Base-by-base conservation (phyloP, 64 coral and sea anemone species). In the Actinia equina region DNA sequence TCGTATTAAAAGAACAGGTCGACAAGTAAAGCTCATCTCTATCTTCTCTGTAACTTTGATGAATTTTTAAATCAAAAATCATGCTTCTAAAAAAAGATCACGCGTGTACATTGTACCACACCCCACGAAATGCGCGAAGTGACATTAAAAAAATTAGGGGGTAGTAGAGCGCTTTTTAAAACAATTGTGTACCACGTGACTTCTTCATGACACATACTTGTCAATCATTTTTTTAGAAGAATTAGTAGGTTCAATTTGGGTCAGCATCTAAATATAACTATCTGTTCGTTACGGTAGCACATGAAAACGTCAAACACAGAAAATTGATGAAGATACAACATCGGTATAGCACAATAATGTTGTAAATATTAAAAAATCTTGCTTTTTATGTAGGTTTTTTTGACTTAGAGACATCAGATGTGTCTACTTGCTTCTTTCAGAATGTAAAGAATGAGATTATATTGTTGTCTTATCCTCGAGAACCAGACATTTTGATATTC, bases 381-480 rank as follows among this genome's bases (percentile, higher is more conserved):
- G 3, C 19, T 9, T 65, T 5, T 7, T 23, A 20, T 65, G 6
- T 65, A 65, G 19, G 30, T 23, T 65, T 65, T 65, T 5, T 10
- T 20, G 22, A 7, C 7, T 65, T 65, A 65, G 4, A 65, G n/a
- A n/a, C 62, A 23, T 65, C 62, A 65, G 62, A 65, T 65, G 62
- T 16, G 62, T 23, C n/a, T 65, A 6, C 62, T 65, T 23, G 7
- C 62, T 20, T 65, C 23, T 23, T 65, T 7, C 62, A n/a, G 62
- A 20, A 65, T 65, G 62, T 65, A 65, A 65, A 65, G 62, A 65
- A 65, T 65, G 62, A 65, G 62, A 65, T 65, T 65, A 65, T 6
- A 20, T 23, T 65, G 62, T 65, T 65, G 20, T 65, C 7, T 65
- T 65, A 65, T 65, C 62, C 62, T 4, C 10, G 22, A 5, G 5